Base-by-base conservation (phyloP, 2,888 invertebrate species). In the Drosophila mettleri region DNA sequence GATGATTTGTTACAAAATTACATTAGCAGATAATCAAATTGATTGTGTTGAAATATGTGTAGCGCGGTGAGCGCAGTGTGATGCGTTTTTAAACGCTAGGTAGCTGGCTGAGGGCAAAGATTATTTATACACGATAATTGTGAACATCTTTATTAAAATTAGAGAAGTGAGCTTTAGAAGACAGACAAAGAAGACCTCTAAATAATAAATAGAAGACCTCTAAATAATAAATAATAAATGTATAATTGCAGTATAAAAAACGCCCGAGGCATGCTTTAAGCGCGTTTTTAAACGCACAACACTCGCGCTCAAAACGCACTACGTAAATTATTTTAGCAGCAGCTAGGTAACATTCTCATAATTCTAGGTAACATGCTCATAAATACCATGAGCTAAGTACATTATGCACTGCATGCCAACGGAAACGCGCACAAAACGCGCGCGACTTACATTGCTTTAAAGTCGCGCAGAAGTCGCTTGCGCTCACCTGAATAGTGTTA, bases 391-490 rank as follows among this genome's bases (percentile, higher is more conserved):
- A 27, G 9, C 43, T 16, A 24, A 3, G 1, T 16, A 7, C 12
- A 12, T 39, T 4, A 20, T 20, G 20, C 4, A 12, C 39, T 20
- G 18, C 36, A 36, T 8, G 4, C 14, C 14, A 3, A 1, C 1
- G 14, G 38, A 36, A 29, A 36, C 51, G 36, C 51, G 24, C 16
- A n/a, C 34, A 49, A 49, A 10, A n/a, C 36, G 36, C 51, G 14
- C 36, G 18, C 36, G 22, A 22, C 3, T 7, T 46, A 5, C 10
- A 27, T 12, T 4, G 54, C 48, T 24, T 10, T 48, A 7, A 22
- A 58, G 52, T 39, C 69, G 52, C 60, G 34, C 14, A 5, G 14
- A 18, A 62, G 12, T 22, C 61, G 69, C 53, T 53, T 33, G 79
- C 83, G 63, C 57, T 39, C 31, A 22, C 46, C 20, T 16, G 31